Evolutionary conservation across 1,140 invertebrate genomes (phyloP).

Genomic region (Hyles vespertilio): DNA sequence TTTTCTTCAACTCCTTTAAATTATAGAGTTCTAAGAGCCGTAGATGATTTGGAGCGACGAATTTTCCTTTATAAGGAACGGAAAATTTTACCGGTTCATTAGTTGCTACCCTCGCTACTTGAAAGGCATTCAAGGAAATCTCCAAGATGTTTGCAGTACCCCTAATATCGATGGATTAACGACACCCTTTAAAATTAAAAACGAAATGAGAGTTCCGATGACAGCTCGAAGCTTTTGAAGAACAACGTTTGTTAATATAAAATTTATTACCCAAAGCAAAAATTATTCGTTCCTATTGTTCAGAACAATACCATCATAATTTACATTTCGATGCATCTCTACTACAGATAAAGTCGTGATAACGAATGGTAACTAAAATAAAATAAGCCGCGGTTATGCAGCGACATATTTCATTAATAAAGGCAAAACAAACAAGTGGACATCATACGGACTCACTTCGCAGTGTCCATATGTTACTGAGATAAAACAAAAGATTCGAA

Average conservation of each 20-base stretch:
- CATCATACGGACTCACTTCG: conserved; percentile 72
- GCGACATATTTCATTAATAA: conserved; percentile 76
- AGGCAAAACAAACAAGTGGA: conserved; percentile 63
- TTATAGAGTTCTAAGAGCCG: too few species aligned
- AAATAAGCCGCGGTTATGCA: conserved; percentile 59
- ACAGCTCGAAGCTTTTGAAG: conserved; percentile 12
- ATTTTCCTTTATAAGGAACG: conserved; percentile 7
- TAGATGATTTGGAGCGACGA: conserved; percentile 3
- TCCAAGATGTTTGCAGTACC: conserved; percentile 44
- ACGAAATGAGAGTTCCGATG: conserved; percentile 46
- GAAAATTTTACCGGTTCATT: conserved; percentile 35
- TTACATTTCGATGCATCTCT: conserved; percentile 69
- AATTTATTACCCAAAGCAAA: conserved; percentile 62
- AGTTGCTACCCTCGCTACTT: conserved; percentile 29
- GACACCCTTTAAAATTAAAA: conserved; percentile 60
- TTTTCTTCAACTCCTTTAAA: too few species aligned
- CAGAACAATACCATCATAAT: conserved; percentile 70
- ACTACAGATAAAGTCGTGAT: conserved; percentile 73
- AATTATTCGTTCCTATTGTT: conserved; percentile 68
- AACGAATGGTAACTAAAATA: conserved; percentile 74
- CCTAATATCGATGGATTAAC: conserved; percentile 68
- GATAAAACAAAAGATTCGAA: conserved; percentile 72
- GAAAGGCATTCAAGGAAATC: conserved; percentile 30
- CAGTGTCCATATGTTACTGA: conserved; percentile 73
- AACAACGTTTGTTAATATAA: conserved; percentile 53